phyloP scores from a whole-genome alignment of 2,888 invertebrate genomes.

The Merodon equestris region DNA sequence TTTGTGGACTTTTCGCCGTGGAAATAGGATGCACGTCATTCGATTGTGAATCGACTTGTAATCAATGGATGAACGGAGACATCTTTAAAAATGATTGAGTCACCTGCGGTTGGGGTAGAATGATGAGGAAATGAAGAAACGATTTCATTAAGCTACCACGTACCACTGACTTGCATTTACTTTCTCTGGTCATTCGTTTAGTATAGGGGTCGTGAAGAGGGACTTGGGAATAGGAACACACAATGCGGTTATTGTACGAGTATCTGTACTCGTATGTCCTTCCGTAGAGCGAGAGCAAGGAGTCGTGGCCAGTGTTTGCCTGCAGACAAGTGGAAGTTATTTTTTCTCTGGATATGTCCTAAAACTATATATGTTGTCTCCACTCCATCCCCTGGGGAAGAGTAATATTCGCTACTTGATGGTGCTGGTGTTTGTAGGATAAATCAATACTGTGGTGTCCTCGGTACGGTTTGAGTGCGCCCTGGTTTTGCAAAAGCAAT shows the following conservation, averaged over 20 bases:
- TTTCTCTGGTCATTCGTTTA: conserved; percentile 16
- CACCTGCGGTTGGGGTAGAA: too few relatives aligned
- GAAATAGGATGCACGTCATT: too few relatives aligned
- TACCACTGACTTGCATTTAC: conserved; percentile 39
- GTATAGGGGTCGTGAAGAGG: too few relatives aligned
- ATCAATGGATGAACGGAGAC: too few relatives aligned
- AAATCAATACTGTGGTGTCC: conserved; percentile 43
- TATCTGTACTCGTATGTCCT: too few relatives aligned
- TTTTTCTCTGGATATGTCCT: background rate
- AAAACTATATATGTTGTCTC: too few relatives aligned
- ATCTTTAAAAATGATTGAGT: too few relatives aligned
- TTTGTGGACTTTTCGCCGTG: too few relatives aligned
- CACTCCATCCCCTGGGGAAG: background rate
- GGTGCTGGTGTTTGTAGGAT: background rate
- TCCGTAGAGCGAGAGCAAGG: too few relatives aligned
- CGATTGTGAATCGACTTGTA: too few relatives aligned
- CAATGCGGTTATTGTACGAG: too few relatives aligned
- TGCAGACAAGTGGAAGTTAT: background rate
- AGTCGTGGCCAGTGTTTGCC: background rate
- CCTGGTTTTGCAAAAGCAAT: conserved; percentile 27
- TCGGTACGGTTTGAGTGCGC: conserved; percentile 13
- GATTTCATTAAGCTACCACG: conserved; percentile 42
- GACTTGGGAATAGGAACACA: too few relatives aligned
- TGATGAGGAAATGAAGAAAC: conserved; percentile 19
- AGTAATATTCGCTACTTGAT: background rate